A percentile compares a stretch with the other conserved stretches of the same genome.
These are phyloP conservation scores for Poecilobothrus nobilitatus DNA, from an alignment of 2,888 invertebrate species.

Conservation along the genomic window DNA sequence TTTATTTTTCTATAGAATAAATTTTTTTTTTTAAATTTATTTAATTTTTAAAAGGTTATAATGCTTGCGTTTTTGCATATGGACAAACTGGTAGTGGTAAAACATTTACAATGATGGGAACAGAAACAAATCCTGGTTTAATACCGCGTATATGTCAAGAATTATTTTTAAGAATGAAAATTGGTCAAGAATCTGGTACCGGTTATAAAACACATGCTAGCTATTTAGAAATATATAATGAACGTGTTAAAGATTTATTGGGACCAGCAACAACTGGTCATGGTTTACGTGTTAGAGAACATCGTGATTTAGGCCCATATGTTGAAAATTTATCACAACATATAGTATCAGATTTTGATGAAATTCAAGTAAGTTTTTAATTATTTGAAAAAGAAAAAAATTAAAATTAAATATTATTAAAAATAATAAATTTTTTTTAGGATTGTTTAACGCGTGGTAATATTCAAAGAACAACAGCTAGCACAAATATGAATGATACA, in stretches of 20 bases:
- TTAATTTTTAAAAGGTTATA: slow-evolving; percentile 49
- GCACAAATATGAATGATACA: slow-evolving; percentile 88
- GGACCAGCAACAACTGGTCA: slow-evolving; percentile 53
- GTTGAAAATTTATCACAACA: slow-evolving; percentile 82
- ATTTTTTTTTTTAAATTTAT: slow-evolving; percentile 2
- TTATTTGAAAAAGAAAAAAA: not conserved
- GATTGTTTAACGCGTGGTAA: slow-evolving; percentile 73
- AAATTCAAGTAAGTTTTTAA: slow-evolving; percentile 61
- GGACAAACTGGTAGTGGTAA: slow-evolving; percentile 88
- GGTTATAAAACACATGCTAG: slow-evolving; percentile 81
- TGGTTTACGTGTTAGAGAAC: slow-evolving; percentile 68
- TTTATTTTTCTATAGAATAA: too few species aligned
- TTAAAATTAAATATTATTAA: not conserved
- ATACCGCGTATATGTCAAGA: slow-evolving; percentile 81
- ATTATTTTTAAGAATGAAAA: slow-evolving; percentile 71
- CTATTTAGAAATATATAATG: slow-evolving; percentile 80
- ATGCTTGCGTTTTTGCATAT: slow-evolving; percentile 85
- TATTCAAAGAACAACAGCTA: slow-evolving; percentile 73
- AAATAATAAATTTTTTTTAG: slow-evolving; percentile 40
- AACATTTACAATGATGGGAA: slow-evolving; percentile 87
- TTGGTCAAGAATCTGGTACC: slow-evolving; percentile 70
- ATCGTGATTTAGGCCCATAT: slow-evolving; percentile 71
- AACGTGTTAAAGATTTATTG: slow-evolving; percentile 65
- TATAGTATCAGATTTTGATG: slow-evolving; percentile 75
- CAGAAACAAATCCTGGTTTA: slow-evolving; percentile 66